Evolutionary conservation across 2,797 vertebrate genomes (phyloP).

Genomic region (Gorsachius magnificus): DNA sequence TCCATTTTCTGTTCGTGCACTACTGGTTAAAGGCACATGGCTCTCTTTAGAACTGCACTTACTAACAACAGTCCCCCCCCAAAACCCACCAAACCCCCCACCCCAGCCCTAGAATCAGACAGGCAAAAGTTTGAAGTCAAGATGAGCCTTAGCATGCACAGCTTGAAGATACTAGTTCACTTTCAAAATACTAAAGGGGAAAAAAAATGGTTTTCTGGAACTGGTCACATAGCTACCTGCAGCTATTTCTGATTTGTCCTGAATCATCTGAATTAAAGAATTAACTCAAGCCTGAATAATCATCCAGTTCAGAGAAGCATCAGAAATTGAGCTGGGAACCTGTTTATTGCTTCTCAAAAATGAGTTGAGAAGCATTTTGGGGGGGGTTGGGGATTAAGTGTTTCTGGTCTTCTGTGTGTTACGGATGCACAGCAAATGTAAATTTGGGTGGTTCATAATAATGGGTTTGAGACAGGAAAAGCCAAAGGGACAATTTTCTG

Average conservation of each 20-base stretch:
- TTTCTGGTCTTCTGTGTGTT: background rate
- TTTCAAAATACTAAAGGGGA: background rate
- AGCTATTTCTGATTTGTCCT: background rate
- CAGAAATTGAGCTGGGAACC: background rate
- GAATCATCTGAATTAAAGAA: background rate
- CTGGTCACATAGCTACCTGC: background rate
- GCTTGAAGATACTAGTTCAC: background rate
- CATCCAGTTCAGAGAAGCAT: background rate
- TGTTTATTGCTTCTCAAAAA: background rate
- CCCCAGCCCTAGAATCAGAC: background rate
- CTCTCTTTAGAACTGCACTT: background rate
- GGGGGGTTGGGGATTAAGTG: background rate
- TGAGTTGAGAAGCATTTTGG: background rate
- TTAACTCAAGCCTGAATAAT: background rate
- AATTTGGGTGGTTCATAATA: background rate
- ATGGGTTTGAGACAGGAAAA: background rate
- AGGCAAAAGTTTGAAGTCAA: background rate
- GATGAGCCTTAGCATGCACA: background rate
- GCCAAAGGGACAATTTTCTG: background rate
- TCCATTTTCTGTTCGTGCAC: background rate
- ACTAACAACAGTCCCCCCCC: fast-evolving
- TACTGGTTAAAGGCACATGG: background rate
- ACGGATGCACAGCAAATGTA: background rate
- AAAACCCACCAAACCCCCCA: background rate
- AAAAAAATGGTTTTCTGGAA: background rate